Evolutionary conservation across 2,113 vertebrate genomes (phyloP).

Genomic region (Corvus moneduloides): DNA sequence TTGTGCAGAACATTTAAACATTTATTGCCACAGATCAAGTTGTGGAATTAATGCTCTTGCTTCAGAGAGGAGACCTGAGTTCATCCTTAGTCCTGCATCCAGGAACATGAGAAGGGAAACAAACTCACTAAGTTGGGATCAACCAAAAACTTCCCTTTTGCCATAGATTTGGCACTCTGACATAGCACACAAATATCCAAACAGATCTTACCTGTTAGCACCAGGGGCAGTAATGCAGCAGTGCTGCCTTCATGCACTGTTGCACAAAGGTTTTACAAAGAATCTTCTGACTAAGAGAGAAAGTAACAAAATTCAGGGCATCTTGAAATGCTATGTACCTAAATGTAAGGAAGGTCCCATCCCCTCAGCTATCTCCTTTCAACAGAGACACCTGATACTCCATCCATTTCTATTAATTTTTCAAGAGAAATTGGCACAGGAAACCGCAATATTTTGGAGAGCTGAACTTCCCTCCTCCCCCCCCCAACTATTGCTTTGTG

Average conservation of each 20-base stretch:
- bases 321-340: not conserved
- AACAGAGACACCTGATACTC: not conserved
- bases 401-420: not conserved
- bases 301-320: not conserved
- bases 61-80: not conserved
- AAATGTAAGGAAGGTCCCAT: not conserved
- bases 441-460: not conserved
- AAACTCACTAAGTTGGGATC: not conserved
- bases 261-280: not conserved
- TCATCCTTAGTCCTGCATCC: not conserved
- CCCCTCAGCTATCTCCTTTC: not conserved
- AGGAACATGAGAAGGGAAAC: not conserved
- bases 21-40: not conserved
- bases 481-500: not conserved
- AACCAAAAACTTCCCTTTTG: not conserved
- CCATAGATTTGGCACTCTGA: not conserved
- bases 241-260: not conserved
- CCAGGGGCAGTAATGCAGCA: not conserved
- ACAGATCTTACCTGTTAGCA: not conserved
- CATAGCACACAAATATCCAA: not conserved
- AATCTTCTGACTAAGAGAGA: not conserved
- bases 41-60: not conserved
- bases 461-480: not conserved
- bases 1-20: not conserved
- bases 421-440: not conserved